Percentiles rank a stretch among this genome's conserved stretches.
Evolutionary conservation across 2,113 vertebrate species (phyloP).

Genomic region (Ciconia stormi): DNA sequence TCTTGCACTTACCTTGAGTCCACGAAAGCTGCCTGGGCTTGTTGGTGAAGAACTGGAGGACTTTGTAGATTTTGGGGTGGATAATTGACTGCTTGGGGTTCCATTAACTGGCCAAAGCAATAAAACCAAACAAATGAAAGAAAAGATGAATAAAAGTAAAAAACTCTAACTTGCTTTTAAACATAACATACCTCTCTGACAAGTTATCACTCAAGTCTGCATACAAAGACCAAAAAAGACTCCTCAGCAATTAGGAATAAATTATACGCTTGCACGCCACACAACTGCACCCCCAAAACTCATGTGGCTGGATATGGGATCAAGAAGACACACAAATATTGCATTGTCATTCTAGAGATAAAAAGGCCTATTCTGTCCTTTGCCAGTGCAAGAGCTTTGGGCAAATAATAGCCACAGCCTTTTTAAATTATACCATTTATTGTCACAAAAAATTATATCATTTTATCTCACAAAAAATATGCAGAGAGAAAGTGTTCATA

Average conservation of each 20-base stretch:
- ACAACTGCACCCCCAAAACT: not conserved
- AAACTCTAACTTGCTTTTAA: not conserved
- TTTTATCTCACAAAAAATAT: not conserved
- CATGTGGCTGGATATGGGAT: not conserved
- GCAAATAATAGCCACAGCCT: not conserved
- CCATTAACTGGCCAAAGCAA: constrained; percentile 85
- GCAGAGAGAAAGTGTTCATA: not conserved
- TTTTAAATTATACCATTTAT: not conserved
- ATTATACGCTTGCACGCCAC: not conserved
- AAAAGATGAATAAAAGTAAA: not conserved
- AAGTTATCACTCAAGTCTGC: not conserved
- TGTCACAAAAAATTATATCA: not conserved
- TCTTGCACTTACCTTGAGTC: constrained; percentile 83
- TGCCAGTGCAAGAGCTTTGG: not conserved
- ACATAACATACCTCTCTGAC: not conserved
- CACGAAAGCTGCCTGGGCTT: constrained; percentile 84
- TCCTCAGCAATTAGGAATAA: not conserved
- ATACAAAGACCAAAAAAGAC: constrained; percentile 9
- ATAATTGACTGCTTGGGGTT: constrained; percentile 87
- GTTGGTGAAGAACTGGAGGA: constrained; percentile 95
- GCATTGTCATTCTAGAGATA: not conserved
- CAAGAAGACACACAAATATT: not conserved
- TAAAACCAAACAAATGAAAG: not conserved
- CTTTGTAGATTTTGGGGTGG: constrained; percentile 90
- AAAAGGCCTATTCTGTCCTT: not conserved